Conservation (phyloP, 2,113 vertebrate genomes). For the Rafetus swinhoei region DNA sequence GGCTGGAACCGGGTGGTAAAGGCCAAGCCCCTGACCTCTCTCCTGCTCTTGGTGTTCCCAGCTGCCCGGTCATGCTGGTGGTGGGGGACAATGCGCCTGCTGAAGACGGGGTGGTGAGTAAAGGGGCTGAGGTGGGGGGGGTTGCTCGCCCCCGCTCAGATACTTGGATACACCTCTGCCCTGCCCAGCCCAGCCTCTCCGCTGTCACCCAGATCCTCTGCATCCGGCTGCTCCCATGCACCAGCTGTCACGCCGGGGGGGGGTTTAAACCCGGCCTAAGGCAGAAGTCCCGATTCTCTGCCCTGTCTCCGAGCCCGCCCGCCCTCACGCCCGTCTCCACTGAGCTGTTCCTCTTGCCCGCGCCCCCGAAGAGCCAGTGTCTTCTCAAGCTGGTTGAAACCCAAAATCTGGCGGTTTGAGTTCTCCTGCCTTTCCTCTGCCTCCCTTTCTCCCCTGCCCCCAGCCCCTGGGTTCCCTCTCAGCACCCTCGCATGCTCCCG, state of each 20-base stretch:
- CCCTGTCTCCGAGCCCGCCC: no score
- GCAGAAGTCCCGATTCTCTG: not conserved
- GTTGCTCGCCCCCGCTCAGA: accelerated
- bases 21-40: not conserved
- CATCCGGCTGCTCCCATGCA: not conserved
- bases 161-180: not conserved
- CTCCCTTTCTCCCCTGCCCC: not conserved
- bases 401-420: not conserved
- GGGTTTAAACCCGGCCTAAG: not conserved
- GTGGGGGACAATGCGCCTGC: conserved; percentile 95
- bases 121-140: no score
- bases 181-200: not conserved
- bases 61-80: conserved; percentile 96
- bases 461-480: no score
- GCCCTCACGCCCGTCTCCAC: accelerated
- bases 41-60: conserved; percentile 63
- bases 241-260: not conserved
- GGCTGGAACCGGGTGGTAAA: not conserved
- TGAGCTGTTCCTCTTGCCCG: not conserved
- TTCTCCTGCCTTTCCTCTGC: not conserved
- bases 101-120: conserved; percentile 96
- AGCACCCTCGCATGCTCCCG: not conserved
- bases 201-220: not conserved
- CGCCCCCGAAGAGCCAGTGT: not conserved
- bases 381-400: not conserved